Conservation (phyloP, 2,888 invertebrate species). For the Parnassius apollo region DNA sequence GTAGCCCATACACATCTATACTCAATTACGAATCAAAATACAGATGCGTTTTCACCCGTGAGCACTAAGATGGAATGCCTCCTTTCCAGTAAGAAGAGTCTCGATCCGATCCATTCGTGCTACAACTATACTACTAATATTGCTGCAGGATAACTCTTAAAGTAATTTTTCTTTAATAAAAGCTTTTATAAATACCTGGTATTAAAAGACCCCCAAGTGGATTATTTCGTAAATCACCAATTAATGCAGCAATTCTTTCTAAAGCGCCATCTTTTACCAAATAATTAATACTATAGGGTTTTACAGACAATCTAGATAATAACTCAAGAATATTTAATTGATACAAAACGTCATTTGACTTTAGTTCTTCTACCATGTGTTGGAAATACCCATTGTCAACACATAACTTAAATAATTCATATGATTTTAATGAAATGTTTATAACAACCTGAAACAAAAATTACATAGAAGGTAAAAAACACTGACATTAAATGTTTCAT, state of each 20-base stretch:
- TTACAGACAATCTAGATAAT: slow-evolving; percentile 85
- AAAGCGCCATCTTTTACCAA: slow-evolving; percentile 86
- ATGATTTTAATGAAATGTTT: slow-evolving; percentile 82
- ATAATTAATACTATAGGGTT: slow-evolving; percentile 87
- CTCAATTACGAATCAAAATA: too few relatives aligned
- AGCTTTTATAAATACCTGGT: slow-evolving; percentile 78
- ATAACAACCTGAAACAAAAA: slow-evolving; percentile 79
- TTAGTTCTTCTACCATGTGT: slow-evolving; percentile 84
- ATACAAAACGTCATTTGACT: slow-evolving; percentile 86
- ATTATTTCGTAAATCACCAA: slow-evolving; percentile 82
- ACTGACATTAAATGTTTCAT: neutral
- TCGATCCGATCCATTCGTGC: too few relatives aligned
- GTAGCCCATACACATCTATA: too few relatives aligned
- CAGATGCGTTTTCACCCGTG: too few relatives aligned
- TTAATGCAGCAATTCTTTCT: slow-evolving; percentile 81
- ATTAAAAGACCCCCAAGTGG: slow-evolving; percentile 84
- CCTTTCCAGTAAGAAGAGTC: too few relatives aligned
- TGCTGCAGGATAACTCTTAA: too few relatives aligned
- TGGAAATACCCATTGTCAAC: slow-evolving; percentile 83
- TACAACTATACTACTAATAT: too few relatives aligned
- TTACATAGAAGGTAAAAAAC: neutral
- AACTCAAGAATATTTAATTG: slow-evolving; percentile 91
- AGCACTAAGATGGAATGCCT: too few relatives aligned
- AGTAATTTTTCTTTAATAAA: too few relatives aligned
- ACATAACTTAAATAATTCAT: slow-evolving; percentile 80